Evolutionary conservation across 2,113 vertebrate genomes (phyloP).

Genomic region (Calidris pygmaea): DNA sequence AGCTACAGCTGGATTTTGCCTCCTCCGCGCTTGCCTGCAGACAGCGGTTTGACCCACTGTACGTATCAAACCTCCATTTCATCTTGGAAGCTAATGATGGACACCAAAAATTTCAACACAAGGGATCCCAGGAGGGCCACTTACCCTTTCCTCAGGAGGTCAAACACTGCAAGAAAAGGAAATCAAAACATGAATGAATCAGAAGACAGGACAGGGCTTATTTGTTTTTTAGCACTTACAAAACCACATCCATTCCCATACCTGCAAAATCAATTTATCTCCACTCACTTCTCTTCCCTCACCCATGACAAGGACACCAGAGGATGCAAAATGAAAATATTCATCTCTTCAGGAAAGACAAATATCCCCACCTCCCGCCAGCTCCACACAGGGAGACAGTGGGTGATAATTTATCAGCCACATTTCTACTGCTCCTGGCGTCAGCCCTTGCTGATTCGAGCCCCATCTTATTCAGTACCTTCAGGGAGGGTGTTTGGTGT

Average conservation of each 20-base stretch:
- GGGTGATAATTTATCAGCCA: not conserved
- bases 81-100: not conserved
- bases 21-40: not conserved
- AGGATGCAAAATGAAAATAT: conserved; percentile 9
- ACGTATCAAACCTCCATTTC: not conserved
- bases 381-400: not conserved
- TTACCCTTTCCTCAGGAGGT: conserved; percentile 97
- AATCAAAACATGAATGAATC: conserved; percentile 25
- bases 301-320: not conserved
- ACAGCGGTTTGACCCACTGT: not conserved
- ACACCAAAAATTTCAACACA: not conserved
- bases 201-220: not conserved
- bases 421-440: not conserved
- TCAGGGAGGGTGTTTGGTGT: not conserved
- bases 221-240: not conserved
- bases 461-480: not conserved
- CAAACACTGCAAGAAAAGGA: conserved; percentile 87
- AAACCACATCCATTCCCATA: not conserved
- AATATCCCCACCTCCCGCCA: not conserved
- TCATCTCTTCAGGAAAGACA: not conserved
- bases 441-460: not conserved
- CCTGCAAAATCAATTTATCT: not conserved
- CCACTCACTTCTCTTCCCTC: not conserved
- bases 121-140: conserved; percentile 64
- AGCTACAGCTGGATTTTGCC: not conserved